Conservation (phyloP, 2,113 vertebrate species). For the Daboia siamensis region DNA sequence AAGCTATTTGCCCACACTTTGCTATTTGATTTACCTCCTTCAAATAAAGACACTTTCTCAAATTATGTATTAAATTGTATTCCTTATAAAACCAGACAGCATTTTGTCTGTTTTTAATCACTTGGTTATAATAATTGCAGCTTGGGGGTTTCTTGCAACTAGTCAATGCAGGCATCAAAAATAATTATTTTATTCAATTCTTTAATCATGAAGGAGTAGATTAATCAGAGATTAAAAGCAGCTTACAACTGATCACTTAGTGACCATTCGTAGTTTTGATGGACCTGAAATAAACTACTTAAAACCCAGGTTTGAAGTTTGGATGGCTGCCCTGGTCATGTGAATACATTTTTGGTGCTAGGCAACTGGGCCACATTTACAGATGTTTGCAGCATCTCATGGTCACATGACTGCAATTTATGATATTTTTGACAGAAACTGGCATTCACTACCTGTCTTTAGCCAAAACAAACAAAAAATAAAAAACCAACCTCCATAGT, state of each 20-base stretch:
- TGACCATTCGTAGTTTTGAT: background rate
- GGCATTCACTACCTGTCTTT: too few relatives aligned
- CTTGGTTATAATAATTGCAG: background rate
- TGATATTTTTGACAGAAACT: too few relatives aligned
- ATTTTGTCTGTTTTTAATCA: background rate
- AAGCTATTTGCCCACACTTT: background rate
- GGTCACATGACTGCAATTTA: background rate
- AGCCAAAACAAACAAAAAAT: too few relatives aligned
- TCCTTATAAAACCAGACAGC: background rate
- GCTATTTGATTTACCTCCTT: background rate
- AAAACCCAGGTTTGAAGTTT: background rate
- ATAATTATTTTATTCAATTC: background rate
- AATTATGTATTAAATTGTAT: background rate
- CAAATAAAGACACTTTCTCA: background rate
- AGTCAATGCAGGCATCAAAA: background rate
- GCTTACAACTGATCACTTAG: background rate
- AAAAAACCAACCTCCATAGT: too few relatives aligned
- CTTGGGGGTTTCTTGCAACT: background rate
- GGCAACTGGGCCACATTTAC: background rate
- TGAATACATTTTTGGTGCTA: background rate
- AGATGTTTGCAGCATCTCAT: background rate
- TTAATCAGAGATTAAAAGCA: background rate
- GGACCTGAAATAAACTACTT: background rate
- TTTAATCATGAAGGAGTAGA: background rate
- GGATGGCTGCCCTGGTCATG: background rate